Conservation (phyloP, 2,888 invertebrate species). For the Drosophila mimica region DNA sequence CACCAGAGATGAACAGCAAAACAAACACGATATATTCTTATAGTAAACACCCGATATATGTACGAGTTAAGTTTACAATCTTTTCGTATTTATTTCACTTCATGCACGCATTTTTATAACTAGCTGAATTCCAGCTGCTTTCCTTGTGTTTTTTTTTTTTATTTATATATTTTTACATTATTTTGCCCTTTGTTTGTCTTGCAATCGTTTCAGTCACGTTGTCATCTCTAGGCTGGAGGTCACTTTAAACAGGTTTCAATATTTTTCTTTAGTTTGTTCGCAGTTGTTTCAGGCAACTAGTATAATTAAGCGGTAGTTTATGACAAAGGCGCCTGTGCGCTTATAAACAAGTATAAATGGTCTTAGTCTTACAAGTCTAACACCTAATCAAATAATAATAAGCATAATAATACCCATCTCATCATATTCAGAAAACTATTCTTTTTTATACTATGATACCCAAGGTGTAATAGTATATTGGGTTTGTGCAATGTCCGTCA, state of each 20-base stretch:
- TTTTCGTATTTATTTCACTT: neutral
- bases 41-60: neutral
- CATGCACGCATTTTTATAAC: neutral
- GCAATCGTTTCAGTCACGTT: slow-evolving; percentile 13
- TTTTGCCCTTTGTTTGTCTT: neutral
- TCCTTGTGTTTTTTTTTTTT: neutral
- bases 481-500: no score
- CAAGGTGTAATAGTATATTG: no score
- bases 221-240: slow-evolving; percentile 52
- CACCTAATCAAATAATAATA: slow-evolving; percentile 6
- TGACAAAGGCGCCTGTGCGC: slow-evolving; percentile 12
- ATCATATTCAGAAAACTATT: neutral
- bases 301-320: slow-evolving; percentile 53
- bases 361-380: slow-evolving; percentile 16
- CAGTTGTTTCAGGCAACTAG: slow-evolving; percentile 29
- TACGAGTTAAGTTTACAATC: neutral
- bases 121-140: neutral
- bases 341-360: slow-evolving; percentile 1
- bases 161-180: neutral
- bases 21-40: neutral
- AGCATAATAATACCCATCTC: neutral
- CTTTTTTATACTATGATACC: no score
- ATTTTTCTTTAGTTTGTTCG: slow-evolving; percentile 28
- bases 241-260: slow-evolving; percentile 62
- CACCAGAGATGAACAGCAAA: slow-evolving; percentile 42